These are phyloP conservation scores for Drosophila burlai DNA, from an alignment of 1,140 invertebrate genomes.

Conservation along the genomic window DNA sequence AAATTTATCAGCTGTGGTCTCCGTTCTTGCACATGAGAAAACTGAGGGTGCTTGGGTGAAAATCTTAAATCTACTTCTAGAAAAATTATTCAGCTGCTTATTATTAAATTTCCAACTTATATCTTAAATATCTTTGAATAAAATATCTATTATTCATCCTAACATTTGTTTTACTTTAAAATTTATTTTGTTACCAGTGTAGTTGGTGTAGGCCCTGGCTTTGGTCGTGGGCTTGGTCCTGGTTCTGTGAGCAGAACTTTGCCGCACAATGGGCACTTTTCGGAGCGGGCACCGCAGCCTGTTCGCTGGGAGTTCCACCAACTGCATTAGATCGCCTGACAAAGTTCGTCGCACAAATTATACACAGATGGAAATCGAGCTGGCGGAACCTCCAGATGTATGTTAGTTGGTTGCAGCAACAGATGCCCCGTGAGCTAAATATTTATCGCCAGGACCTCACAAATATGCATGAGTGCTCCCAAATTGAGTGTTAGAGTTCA, in stretches of 20 bases:
- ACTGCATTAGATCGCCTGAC: slow-evolving; percentile 65
- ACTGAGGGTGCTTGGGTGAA: not conserved
- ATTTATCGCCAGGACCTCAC: slow-evolving; percentile 40
- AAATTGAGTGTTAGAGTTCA: not conserved
- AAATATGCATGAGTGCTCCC: slow-evolving; percentile 15
- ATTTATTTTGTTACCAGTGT: not conserved
- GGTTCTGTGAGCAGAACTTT: slow-evolving; percentile 25
- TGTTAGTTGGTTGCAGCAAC: slow-evolving; percentile 14
- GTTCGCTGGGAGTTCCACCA: slow-evolving; percentile 31
- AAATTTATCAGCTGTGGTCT: slow-evolving; percentile 63
- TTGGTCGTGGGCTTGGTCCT: not conserved
- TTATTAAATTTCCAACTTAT: not conserved
- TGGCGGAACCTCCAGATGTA: slow-evolving; percentile 19
- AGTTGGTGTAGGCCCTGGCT: slow-evolving; percentile 5
- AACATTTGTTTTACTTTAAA: not conserved
- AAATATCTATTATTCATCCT: not conserved
- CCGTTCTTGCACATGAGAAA: slow-evolving; percentile 3
- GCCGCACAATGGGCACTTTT: slow-evolving; percentile 24
- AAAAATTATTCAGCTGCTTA: not conserved
- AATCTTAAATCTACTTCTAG: not conserved
- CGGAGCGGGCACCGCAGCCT: slow-evolving; percentile 24
- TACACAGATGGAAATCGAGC: slow-evolving; percentile 44
- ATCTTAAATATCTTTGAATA: not conserved
- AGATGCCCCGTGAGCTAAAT: slow-evolving; percentile 21
- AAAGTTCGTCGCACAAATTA: slow-evolving; percentile 68